These are phyloP conservation scores for Nudaria mundana DNA, from an alignment of 2,888 invertebrate genomes.

Conservation along the genomic window DNA sequence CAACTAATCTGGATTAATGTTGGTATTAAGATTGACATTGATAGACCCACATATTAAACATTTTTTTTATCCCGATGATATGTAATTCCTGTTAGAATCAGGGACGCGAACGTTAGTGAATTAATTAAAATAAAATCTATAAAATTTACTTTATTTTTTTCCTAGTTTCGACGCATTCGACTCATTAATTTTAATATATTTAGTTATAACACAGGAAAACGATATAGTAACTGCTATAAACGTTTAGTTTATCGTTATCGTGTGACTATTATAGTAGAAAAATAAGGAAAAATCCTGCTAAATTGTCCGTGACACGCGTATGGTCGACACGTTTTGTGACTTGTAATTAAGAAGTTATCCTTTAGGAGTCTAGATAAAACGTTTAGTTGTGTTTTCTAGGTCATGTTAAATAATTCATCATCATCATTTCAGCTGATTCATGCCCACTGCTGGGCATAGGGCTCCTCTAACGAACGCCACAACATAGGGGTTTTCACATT, in stretches of 20 bases:
- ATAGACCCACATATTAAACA: no score
- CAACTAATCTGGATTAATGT: no score
- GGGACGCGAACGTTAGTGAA: no score
- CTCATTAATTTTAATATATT: not conserved
- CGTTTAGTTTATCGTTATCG: not conserved
- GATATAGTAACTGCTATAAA: not conserved
- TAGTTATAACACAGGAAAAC: not conserved
- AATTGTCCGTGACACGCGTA: not conserved
- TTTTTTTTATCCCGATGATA: no score
- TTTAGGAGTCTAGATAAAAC: not conserved
- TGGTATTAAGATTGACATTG: no score
- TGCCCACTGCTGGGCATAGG: no score
- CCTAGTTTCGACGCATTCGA: not conserved
- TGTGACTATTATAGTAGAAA: not conserved
- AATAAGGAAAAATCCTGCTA: constrained; percentile 2
- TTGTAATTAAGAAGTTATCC: not conserved
- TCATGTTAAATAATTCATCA: not conserved
- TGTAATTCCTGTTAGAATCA: no score
- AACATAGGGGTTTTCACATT: no score
- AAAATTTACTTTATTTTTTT: no score
- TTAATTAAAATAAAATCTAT: no score
- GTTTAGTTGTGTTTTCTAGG: not conserved
- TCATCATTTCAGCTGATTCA: no score
- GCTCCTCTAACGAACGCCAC: no score
- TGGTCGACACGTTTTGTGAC: not conserved